Evolutionary conservation across 2,888 invertebrate species (phyloP).

Genomic region (Cephus rjabovi): DNA sequence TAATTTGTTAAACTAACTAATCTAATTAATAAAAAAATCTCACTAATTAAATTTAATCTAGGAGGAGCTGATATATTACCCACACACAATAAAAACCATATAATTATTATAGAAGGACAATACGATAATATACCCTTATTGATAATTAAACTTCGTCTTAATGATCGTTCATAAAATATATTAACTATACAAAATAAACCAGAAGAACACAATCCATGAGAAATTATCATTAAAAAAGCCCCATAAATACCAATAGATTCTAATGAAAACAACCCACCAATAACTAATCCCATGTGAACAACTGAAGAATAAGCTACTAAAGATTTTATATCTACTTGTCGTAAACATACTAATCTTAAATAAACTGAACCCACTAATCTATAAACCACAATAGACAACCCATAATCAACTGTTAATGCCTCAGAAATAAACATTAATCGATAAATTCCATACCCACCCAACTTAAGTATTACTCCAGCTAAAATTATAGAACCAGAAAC

Average conservation of each 20-base stretch:
- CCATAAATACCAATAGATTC: slow-evolving; percentile 50
- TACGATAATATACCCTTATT: slow-evolving; percentile 75
- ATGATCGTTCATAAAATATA: slow-evolving; percentile 73
- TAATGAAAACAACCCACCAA: no score
- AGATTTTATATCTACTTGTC: no score
- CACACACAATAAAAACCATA: slow-evolving; percentile 75
- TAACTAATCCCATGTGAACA: no score
- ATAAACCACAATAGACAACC: no score
- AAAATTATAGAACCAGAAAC: no score
- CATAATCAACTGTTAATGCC: no score
- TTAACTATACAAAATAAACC: slow-evolving; percentile 76
- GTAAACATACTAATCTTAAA: no score
- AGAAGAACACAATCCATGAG: slow-evolving; percentile 76
- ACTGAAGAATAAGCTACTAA: no score
- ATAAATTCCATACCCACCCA: no score
- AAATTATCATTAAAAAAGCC: slow-evolving; percentile 69
- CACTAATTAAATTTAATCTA: slow-evolving; percentile 76
- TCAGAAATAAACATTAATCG: no score
- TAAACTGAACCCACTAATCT: no score
- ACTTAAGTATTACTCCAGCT: no score
- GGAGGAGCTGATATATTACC: slow-evolving; percentile 77
- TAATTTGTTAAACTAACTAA: slow-evolving; percentile 69
- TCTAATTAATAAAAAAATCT: slow-evolving; percentile 75
- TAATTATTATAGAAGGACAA: slow-evolving; percentile 71
- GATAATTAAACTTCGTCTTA: slow-evolving; percentile 73